Percentiles rank a stretch among this genome's conserved stretches.
Conservation (phyloP, 2,113 vertebrate genomes). For the Charadrius vociferus region DNA sequence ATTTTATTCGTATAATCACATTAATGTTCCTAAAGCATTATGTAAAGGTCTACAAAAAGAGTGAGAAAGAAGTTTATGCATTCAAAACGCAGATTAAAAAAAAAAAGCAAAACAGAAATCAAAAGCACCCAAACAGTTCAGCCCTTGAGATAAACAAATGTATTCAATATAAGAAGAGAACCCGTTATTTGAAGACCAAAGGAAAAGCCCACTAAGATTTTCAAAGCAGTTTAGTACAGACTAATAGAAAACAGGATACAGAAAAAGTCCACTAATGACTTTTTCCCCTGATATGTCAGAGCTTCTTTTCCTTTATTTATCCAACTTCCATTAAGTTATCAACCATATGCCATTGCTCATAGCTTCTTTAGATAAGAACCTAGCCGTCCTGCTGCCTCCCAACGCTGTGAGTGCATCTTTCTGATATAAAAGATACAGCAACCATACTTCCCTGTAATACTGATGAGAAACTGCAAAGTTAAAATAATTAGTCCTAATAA, state of each 20-base stretch:
- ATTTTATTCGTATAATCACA: neutral
- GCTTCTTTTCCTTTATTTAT: conserved; percentile 67
- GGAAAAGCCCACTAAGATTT: conserved; percentile 53
- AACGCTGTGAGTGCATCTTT: conserved; percentile 4
- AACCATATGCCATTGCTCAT: conserved; percentile 56
- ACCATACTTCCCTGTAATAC: neutral
- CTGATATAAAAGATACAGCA: conserved; percentile 8
- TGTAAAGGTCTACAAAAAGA: neutral
- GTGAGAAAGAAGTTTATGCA: neutral
- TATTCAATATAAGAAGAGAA: conserved; percentile 44
- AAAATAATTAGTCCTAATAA: neutral
- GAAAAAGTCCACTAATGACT: conserved; percentile 59
- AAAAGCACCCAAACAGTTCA: conserved; percentile 50
- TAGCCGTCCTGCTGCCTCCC: conserved; percentile 29
- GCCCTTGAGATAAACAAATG: conserved; percentile 63
- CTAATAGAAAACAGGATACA: conserved; percentile 70
- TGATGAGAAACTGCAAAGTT: neutral
- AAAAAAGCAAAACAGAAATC: conserved; percentile 47
- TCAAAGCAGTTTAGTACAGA: conserved; percentile 49
- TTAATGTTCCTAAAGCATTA: conserved; percentile 3
- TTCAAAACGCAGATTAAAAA: conserved; percentile 22
- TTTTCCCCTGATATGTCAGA: conserved; percentile 34
- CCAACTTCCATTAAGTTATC: conserved; percentile 66
- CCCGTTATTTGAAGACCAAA: conserved; percentile 47
- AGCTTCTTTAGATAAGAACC: conserved; percentile 58